phyloP scores from a whole-genome alignment of 2,888 invertebrate genomes.

The Phlogophora meticulosa region DNA sequence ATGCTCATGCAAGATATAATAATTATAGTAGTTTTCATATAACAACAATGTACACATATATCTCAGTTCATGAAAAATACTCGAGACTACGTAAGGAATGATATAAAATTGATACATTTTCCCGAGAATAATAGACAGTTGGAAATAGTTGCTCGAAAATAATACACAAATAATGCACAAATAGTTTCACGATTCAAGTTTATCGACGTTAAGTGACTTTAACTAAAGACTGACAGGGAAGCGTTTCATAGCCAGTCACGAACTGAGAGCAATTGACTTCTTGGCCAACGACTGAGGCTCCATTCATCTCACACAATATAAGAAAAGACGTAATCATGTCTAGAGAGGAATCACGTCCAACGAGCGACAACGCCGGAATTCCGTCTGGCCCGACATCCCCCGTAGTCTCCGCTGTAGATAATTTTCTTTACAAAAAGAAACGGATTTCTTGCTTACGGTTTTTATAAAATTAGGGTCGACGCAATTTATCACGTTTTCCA shows the following conservation, averaged over 20 bases:
- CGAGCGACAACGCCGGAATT: constrained; percentile 88
- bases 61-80: too few relatives aligned
- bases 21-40: too few relatives aligned
- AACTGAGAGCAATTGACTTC: constrained; percentile 82
- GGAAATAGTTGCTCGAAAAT: too few relatives aligned
- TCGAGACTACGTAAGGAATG: too few relatives aligned
- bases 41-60: too few relatives aligned
- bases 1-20: too few relatives aligned
- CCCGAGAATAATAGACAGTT: too few relatives aligned
- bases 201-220: constrained; percentile 42
- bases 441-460: constrained; percentile 71
- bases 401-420: constrained; percentile 77
- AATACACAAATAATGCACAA: background rate
- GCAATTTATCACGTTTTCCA: constrained; percentile 66
- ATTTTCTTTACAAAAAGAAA: constrained; percentile 80
- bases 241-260: constrained; percentile 75
- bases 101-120: too few relatives aligned
- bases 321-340: constrained; percentile 88
- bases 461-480: constrained; percentile 75
- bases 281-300: constrained; percentile 75
- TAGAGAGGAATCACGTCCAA: constrained; percentile 87
- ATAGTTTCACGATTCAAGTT: constrained; percentile 21
- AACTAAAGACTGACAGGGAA: constrained; percentile 58
- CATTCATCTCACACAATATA: constrained; percentile 87
- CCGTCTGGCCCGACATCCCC: constrained; percentile 80